Percentiles rank a stretch among this genome's conserved stretches.
Conservation (phyloP, 2,113 vertebrate genomes). For the Oryzias woworae region DNA sequence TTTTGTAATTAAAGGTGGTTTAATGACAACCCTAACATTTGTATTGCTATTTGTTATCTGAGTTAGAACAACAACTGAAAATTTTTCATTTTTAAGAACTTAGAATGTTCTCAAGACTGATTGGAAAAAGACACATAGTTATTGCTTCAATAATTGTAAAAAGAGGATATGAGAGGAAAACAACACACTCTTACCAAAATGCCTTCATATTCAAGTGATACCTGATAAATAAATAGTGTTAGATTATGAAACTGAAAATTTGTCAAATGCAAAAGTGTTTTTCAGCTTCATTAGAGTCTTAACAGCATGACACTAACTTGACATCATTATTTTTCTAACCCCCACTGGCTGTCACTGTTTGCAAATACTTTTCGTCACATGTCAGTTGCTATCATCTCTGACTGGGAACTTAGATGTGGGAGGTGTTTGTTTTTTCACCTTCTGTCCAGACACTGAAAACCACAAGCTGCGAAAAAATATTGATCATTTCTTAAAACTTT, state of each 20-base stretch:
- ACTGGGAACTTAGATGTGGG: neutral
- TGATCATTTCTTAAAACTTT: conserved; percentile 12
- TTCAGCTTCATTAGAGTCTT: conserved; percentile 1
- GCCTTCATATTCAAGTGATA: too few species aligned
- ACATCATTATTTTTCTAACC: conserved; percentile 2
- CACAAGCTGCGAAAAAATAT: conserved; percentile 18
- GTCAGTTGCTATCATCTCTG: neutral
- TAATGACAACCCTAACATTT: too few species aligned
- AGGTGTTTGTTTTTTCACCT: conserved; percentile 6
- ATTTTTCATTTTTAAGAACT: too few species aligned
- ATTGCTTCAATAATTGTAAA: too few species aligned
- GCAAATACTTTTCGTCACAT: conserved; percentile 21
- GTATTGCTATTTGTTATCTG: too few species aligned
- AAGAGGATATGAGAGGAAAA: too few species aligned
- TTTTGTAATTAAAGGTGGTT: too few species aligned
- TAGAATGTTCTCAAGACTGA: too few species aligned
- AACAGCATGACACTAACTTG: conserved; percentile 8
- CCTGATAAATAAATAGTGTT: too few species aligned
- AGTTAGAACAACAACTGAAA: too few species aligned
- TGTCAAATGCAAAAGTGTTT: neutral
- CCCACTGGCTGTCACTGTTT: conserved; percentile 9
- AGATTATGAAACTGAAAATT: neutral
- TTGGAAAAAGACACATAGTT: too few species aligned
- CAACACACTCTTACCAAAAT: too few species aligned
- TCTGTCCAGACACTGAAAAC: conserved; percentile 12